Evolutionary conservation across 2,113 vertebrate species (phyloP), one percentile per base, ranked within the genome.

Genomic region (Hassar affinis): DNA sequence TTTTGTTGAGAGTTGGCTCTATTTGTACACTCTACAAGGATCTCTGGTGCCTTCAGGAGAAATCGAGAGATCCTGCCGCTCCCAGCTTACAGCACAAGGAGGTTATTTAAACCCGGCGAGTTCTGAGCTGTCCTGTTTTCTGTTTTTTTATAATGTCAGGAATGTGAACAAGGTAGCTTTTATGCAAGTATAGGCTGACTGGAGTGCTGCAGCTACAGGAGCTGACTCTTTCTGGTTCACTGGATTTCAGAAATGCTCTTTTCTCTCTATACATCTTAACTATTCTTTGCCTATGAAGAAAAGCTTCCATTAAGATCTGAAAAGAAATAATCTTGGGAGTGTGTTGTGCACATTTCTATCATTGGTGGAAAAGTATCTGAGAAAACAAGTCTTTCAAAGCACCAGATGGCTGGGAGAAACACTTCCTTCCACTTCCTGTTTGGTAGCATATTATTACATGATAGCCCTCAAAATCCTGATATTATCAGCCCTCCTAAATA

Each of bases 81-180:
- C 22, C 22, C 38, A n/a, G 10, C 4, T 12, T n/a, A 57, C 52
- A n/a, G 64, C 72, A 64, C 68, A 56, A 30, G 45, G 45, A 62
- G 45, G 54, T 52, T 62, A n/a, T 25, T 87, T 45, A 9, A 71
- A 47, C 38, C 45, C 57, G 72, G 27, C 17, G 38, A 74, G 77
- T 20, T 66, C 49, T 83, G 12, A 78, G 49, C 33, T 35, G 66
- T 42, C 72, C n/a, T 51, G 25, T 51, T 30, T 74, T 75, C 54
- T 62, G 66, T 52, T 69, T 6, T 33, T 59, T 69, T 18, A 57
- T 25, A 78, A 61, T 30, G 33, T 69, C 42, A 18, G 30, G 78
- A 47, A 80, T 38, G 61, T 78, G 47, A 56, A 85, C 71, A 78
- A 71, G 62, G 12, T 57, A 56, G 47, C 71, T 83, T 78, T 57